Evolutionary conservation across 2,888 invertebrate species (phyloP).

Genomic region (Vesta saturnalis): DNA sequence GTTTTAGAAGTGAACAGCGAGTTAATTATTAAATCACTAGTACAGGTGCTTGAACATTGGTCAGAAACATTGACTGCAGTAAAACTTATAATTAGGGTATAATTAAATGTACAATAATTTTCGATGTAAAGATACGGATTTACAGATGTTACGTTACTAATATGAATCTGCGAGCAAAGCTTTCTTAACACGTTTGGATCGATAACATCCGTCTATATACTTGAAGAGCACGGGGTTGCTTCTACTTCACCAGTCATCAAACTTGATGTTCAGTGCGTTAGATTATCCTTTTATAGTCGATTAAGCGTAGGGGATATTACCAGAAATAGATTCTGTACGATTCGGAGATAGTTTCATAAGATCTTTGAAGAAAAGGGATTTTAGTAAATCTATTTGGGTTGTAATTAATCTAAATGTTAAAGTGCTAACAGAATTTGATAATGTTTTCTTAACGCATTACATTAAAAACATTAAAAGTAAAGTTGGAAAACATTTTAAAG

Average conservation of each 20-base stretch:
- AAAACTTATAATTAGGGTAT: no score
- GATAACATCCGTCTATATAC: not conserved
- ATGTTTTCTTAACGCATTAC: not conserved
- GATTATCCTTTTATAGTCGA: conserved; percentile 6
- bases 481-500: not conserved
- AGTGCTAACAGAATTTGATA: not conserved
- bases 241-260: not conserved
- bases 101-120: no score
- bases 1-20: no score
- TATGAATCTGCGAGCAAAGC: no score
- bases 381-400: not conserved
- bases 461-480: not conserved
- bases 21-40: no score
- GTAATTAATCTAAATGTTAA: not conserved
- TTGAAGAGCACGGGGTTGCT: not conserved
- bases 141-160: no score
- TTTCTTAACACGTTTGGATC: not conserved
- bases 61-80: no score
- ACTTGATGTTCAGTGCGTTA: not conserved
- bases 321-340: not conserved
- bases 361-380: not conserved
- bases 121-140: no score
- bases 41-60: no score
- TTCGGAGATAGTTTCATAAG: not conserved
- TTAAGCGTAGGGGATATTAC: not conserved